Conservation (phyloP, 2,113 vertebrate genomes). For the Calyptomena viridis region DNA sequence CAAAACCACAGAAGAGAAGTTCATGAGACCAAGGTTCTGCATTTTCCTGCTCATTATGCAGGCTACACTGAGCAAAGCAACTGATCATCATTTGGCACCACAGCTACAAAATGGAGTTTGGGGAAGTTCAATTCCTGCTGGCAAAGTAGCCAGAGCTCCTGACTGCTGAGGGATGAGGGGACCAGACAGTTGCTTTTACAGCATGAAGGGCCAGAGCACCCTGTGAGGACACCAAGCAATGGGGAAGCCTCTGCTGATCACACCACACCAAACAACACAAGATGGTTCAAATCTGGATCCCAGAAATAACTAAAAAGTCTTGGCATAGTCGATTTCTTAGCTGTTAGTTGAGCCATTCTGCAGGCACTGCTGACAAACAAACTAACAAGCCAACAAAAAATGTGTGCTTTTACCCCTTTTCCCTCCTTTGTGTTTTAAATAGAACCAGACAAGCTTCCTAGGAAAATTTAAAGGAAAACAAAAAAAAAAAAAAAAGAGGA, state of each 20-base stretch:
- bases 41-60: not conserved
- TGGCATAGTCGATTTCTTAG: not conserved
- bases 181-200: not conserved
- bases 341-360: not conserved
- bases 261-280: not conserved
- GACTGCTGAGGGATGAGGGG: not conserved
- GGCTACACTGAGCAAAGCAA: not conserved
- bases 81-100: not conserved
- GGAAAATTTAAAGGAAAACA: not conserved
- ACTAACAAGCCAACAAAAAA: not conserved
- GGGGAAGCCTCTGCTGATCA: not conserved
- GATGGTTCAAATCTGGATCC: not conserved
- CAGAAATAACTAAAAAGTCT: not conserved
- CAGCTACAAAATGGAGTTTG: not conserved
- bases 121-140: not conserved
- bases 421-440: not conserved
- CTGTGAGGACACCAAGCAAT: fast-evolving
- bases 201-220: not conserved
- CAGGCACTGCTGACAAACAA: fast-evolving
- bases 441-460: not conserved
- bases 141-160: not conserved
- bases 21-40: not conserved
- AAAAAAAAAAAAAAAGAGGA: no score
- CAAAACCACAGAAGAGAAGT: not conserved
- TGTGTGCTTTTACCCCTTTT: not conserved